phyloP scores from a whole-genome alignment of 2,797 vertebrate genomes.

The Takifugu ocellatus region DNA sequence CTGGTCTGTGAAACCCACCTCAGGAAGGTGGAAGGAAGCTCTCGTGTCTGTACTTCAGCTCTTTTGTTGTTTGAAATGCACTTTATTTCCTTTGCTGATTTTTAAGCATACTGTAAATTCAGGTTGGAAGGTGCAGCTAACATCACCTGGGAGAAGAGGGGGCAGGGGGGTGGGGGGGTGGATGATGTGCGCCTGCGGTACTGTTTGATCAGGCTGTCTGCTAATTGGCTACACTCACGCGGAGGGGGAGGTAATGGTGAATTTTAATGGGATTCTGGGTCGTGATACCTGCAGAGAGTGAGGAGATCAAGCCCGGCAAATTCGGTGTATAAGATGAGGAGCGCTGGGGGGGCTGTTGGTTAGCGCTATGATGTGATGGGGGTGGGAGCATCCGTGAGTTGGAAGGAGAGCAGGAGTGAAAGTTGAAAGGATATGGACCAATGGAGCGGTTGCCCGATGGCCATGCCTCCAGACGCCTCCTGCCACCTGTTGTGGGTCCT shows the following conservation, averaged over 20 bases:
- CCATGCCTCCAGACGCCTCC: constrained; percentile 9
- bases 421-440: constrained; percentile 16
- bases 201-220: constrained; percentile 52
- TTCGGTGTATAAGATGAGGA: constrained; percentile 1
- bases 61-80: no score
- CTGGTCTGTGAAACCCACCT: no score
- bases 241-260: constrained; percentile 35
- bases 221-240: constrained; percentile 42
- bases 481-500: constrained; percentile 9
- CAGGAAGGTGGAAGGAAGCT: no score
- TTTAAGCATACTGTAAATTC: constrained; percentile 14
- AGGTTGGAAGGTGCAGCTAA: constrained; percentile 6
- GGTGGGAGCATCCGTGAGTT: background rate
- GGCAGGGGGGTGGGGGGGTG: constrained; percentile 3
- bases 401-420: constrained; percentile 1
- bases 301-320: constrained; percentile 22
- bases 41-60: no score
- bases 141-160: constrained; percentile 13
- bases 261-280: constrained; percentile 39
- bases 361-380: constrained; percentile 1
- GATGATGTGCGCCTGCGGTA: constrained; percentile 1
- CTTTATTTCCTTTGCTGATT: constrained; percentile 4
- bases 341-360: background rate
- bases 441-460: constrained; percentile 12
- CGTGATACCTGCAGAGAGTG: constrained; percentile 11